Evolutionary conservation across 2,888 invertebrate genomes (phyloP).

Genomic region (Chaitophorus viminalis): DNA sequence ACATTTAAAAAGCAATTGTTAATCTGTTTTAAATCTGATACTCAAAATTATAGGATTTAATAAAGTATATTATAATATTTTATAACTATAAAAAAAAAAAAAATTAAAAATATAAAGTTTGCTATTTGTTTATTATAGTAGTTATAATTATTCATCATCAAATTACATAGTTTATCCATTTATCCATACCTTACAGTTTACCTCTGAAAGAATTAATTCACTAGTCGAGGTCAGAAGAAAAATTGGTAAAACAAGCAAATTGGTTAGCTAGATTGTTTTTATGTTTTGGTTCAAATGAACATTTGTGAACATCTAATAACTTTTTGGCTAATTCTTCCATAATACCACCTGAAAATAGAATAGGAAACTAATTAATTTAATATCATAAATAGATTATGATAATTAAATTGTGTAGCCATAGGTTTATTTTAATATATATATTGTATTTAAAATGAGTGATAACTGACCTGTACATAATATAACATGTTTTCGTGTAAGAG

Average conservation of each 20-base stretch:
- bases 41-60: neutral
- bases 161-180: neutral
- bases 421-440: neutral
- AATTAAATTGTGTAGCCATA: neutral
- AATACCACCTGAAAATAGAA: constrained; percentile 73
- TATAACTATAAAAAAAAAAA: neutral
- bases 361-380: too few species aligned
- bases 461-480: constrained; percentile 85
- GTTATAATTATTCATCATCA: neutral
- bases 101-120: constrained; percentile 3
- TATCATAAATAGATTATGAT: too few species aligned
- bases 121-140: neutral
- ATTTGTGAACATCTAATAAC: constrained; percentile 75
- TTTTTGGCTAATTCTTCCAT: constrained; percentile 78
- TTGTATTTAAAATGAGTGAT: neutral
- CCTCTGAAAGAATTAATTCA: neutral
- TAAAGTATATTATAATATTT: neutral
- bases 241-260: constrained; percentile 91
- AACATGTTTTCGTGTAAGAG: constrained; percentile 79
- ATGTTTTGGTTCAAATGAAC: constrained; percentile 82
- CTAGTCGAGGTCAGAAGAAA: constrained; percentile 67
- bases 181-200: neutral
- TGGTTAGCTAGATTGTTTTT: constrained; percentile 91
- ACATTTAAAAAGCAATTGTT: neutral
- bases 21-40: neutral